A percentile compares a stretch with the other conserved stretches of the same genome.
Conservation (phyloP, 37 sponge, comb jelly and placozoan species). For the Beroe ovata region DNA sequence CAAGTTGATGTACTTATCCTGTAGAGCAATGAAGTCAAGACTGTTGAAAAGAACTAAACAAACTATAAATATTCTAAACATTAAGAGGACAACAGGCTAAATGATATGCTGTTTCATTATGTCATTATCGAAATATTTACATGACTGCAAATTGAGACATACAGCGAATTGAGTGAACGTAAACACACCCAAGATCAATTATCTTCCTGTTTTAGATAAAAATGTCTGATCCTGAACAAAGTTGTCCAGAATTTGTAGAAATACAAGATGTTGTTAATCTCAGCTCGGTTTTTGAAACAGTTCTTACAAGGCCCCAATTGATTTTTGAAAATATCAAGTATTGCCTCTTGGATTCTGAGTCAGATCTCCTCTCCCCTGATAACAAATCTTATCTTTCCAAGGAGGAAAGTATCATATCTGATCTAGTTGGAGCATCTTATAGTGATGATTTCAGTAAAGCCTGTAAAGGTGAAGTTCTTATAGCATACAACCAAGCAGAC, state of each 20-base stretch:
- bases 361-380: background rate
- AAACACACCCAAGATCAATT: too few species aligned
- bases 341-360: background rate
- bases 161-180: too few species aligned
- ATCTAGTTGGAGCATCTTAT: background rate
- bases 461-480: constrained; percentile 8
- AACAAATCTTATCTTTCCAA: background rate
- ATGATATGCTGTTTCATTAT: too few species aligned
- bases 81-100: background rate
- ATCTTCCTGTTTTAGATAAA: too few species aligned
- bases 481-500: background rate
- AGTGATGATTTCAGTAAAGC: background rate
- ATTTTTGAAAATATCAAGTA: constrained; percentile 36
- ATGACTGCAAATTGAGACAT: too few species aligned
- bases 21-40: constrained; percentile 23
- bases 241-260: too few species aligned
- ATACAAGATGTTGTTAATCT: constrained; percentile 1
- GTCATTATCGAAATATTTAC: too few species aligned
- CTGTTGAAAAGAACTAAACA: background rate
- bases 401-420: background rate
- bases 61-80: background rate
- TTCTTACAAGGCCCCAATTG: background rate
- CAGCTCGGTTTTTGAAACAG: background rate
- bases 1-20: background rate
- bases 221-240: too few species aligned